Evolutionary conservation across 2,888 invertebrate genomes (phyloP).

Genomic region (Ephialtes manifestator): DNA sequence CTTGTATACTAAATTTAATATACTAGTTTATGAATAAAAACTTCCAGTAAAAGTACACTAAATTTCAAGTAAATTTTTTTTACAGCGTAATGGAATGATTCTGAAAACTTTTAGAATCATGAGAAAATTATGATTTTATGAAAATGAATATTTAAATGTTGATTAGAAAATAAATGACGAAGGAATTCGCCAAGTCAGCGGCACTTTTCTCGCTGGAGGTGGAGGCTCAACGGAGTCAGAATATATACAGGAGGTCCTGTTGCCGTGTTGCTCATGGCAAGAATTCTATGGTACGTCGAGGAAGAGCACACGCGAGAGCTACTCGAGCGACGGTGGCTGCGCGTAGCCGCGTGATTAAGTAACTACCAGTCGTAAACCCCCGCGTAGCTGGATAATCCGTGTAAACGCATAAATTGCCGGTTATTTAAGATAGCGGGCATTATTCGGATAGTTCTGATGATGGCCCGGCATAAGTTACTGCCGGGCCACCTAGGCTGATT

Average conservation of each 20-base stretch:
- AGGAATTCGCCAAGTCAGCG: conserved; percentile 35
- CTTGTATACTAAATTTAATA: too few species aligned
- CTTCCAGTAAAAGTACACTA: too few species aligned
- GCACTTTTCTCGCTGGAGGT: not conserved
- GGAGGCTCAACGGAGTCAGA: not conserved
- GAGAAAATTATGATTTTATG: not conserved
- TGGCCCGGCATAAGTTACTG: conserved; percentile 79
- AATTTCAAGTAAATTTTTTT: too few species aligned
- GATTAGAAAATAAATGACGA: not conserved
- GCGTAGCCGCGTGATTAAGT: conserved; percentile 78
- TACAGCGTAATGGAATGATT: too few species aligned
- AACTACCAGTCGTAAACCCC: conserved; percentile 80
- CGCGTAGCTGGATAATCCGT: conserved; percentile 78
- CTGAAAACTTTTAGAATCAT: not conserved
- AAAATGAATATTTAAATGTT: not conserved
- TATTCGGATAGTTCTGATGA: conserved; percentile 81
- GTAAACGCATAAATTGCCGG: conserved; percentile 82
- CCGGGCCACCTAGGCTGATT: conserved; percentile 79
- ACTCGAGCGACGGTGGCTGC: conserved; percentile 39
- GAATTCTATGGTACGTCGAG: not conserved
- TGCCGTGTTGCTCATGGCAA: conserved; percentile 16
- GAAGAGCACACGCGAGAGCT: conserved; percentile 26
- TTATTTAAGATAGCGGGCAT: conserved; percentile 82
- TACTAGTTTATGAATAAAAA: too few species aligned
- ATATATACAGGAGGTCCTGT: conserved; percentile 8